Evolutionary conservation across 2,113 vertebrate species (phyloP), one percentile per base, ranked within the genome.

Genomic region (Oreochromis niloticus): DNA sequence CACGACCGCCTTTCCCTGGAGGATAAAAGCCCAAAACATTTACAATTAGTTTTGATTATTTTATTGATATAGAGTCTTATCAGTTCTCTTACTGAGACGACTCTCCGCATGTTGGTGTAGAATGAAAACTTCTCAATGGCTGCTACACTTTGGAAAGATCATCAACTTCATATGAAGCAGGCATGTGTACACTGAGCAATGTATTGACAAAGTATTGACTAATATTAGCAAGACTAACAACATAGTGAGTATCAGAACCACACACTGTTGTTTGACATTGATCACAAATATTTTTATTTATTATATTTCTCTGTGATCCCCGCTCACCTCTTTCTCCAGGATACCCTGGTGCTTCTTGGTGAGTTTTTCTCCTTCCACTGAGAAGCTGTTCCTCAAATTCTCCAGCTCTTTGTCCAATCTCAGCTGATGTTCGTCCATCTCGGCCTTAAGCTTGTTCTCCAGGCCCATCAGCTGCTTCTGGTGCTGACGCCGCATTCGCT

Each of bases 401-500:
- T 98, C 98, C 24, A 98, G 96, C 87, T 98, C 98, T 91, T 98
- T 98, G 90, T 98, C 98, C 9, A 98, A 94, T 27, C 97, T 95
- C 14, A 97, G 96, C 83, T 97, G 97, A 81, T 98, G 98, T 78
- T 98, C 98, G 4, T 98, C 98, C 88, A 98, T 97, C 88, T 98
- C 98, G 0, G 97, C 94, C 90, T 97, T 96, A 87, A 98, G 95
- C 91, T 97, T 96, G 52, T 97, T 98, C 94, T 98, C 98, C 90
- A 98, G 91, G 2, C 97, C 98, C 96, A 98, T 96, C 68, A 98
- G 96, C 95, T 98, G 98, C 91, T 98, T 98, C 94, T 98, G 98
- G 92, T 98, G 98, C 95, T 98, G 98, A 8, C 98, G 96, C 39
- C 98, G 94, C 98, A 98, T 98, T 13, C 98, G 96, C 93, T 98